These are phyloP conservation scores for Apistogramma diplotaenia DNA, from an alignment of 2,113 vertebrate species.

Conservation along the genomic window DNA sequence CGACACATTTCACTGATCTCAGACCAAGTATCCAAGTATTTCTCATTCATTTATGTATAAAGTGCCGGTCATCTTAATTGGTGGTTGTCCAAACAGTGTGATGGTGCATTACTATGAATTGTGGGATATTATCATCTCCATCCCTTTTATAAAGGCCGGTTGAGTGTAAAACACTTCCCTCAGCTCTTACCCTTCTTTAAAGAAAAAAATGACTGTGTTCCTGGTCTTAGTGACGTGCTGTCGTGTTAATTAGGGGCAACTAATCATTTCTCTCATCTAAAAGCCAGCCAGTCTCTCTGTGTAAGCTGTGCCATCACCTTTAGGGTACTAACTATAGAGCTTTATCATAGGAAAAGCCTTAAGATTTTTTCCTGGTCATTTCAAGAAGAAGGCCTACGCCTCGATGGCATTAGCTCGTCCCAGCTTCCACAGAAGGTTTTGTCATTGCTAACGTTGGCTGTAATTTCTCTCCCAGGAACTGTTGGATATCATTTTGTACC, in stretches of 20 bases:
- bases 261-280: not conserved
- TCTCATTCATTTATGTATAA: too few relatives aligned
- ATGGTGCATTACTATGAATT: not conserved
- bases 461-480: slow-evolving; percentile 78
- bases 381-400: not conserved
- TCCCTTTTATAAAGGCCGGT: not conserved
- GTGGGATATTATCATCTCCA: fast-evolving
- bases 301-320: not conserved
- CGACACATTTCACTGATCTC: not conserved
- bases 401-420: fast-evolving
- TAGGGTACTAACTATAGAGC: fast-evolving
- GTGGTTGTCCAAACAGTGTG: fast-evolving
- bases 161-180: not conserved
- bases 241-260: too few relatives aligned
- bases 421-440: fast-evolving
- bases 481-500: slow-evolving; percentile 86
- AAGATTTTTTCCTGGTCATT: fast-evolving
- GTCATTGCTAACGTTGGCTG: not conserved
- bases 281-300: not conserved
- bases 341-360: not conserved
- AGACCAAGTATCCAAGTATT: not conserved
- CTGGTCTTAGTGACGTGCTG: too few relatives aligned
- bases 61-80: not conserved
- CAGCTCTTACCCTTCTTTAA: too few relatives aligned
- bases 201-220: too few relatives aligned